Conservation (phyloP, 2,888 invertebrate species). For the Euzetes globulus region DNA sequence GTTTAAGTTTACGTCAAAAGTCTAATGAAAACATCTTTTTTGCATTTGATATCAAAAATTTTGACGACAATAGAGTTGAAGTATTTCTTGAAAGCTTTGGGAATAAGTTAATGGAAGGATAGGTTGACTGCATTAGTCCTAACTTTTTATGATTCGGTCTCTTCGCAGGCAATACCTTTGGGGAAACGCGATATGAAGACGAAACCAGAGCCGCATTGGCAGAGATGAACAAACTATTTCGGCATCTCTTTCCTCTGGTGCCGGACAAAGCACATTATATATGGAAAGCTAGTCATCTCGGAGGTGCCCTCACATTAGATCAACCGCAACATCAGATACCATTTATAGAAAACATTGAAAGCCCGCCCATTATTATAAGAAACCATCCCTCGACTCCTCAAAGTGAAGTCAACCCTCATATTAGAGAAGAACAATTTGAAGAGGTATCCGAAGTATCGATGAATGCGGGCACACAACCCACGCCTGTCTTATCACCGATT, state of each 20-base stretch:
- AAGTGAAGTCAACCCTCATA: background rate
- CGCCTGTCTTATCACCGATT: slow-evolving; percentile 18
- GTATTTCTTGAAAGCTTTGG: background rate
- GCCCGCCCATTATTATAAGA: background rate
- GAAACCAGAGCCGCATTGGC: slow-evolving; percentile 39
- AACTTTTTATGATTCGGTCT: background rate
- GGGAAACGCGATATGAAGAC: slow-evolving; percentile 20
- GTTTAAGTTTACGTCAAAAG: too few relatives aligned
- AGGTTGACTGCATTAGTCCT: background rate
- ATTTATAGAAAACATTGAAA: slow-evolving; percentile 21
- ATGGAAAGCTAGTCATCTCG: slow-evolving; percentile 39
- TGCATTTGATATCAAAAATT: background rate
- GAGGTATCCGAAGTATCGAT: background rate
- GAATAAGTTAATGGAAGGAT: background rate
- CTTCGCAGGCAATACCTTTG: background rate
- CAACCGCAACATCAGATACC: background rate
- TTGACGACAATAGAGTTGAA: background rate
- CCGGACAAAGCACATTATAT: slow-evolving; percentile 39
- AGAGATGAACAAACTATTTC: slow-evolving; percentile 40
- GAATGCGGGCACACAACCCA: background rate
- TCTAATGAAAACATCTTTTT: background rate
- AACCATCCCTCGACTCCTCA: background rate
- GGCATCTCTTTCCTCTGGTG: slow-evolving; percentile 39
- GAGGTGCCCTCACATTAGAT: slow-evolving; percentile 22
- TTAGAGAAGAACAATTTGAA: background rate